These are phyloP conservation scores for Pristionchus japonicus DNA, from an alignment of 2,888 invertebrate genomes.

Conservation along the genomic window DNA sequence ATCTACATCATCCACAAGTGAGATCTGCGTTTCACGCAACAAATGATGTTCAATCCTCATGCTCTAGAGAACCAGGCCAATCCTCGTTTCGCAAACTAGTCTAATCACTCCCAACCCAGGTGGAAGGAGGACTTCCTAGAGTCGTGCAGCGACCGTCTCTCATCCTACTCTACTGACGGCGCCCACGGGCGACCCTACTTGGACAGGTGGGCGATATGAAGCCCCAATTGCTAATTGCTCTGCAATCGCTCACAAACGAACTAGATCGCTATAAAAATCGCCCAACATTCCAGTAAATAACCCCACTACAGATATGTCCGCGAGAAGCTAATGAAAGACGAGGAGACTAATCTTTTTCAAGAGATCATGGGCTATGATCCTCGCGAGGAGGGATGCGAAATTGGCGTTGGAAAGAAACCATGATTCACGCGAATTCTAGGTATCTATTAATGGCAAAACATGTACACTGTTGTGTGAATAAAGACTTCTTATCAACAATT, in stretches of 20 bases:
- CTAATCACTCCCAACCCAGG: neutral
- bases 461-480: neutral
- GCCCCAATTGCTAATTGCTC: no score
- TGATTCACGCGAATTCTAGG: neutral
- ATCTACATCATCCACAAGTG: slow-evolving; percentile 47
- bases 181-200: slow-evolving; percentile 63
- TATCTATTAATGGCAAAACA: neutral
- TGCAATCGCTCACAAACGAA: no score
- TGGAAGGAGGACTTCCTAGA: slow-evolving; percentile 23
- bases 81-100: neutral
- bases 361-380: slow-evolving; percentile 43
- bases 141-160: slow-evolving; percentile 48
- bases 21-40: neutral
- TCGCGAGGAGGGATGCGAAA: neutral
- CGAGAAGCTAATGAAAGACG: slow-evolving; percentile 37
- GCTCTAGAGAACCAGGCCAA: no score
- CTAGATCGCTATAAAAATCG: no score
- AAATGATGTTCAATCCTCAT: neutral
- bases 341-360: slow-evolving; percentile 29
- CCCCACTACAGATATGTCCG: neutral
- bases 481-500: slow-evolving; percentile 19
- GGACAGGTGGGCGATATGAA: slow-evolving; percentile 63
- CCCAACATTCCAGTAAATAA: neutral
- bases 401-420: slow-evolving; percentile 12
- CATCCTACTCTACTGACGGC: slow-evolving; percentile 60